Conservation (phyloP, 1,140 invertebrate species). For the Drosophila tsacasi region DNA sequence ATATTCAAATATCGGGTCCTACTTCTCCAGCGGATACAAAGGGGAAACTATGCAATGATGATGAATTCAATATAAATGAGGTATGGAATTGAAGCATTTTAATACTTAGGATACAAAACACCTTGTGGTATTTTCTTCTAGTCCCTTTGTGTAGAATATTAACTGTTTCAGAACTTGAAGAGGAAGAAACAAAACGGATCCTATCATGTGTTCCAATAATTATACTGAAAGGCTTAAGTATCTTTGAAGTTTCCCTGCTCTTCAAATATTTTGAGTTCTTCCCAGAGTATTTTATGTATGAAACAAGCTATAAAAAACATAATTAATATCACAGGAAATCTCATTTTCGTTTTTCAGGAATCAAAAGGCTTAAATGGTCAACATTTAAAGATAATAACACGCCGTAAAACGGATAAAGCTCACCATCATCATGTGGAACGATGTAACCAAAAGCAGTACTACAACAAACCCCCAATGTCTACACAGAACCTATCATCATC, state of each 20-base stretch:
- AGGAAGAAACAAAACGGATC: background rate
- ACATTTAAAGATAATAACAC: conserved; percentile 31
- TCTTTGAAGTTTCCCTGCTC: background rate
- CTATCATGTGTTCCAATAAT: background rate
- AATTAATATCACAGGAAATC: background rate
- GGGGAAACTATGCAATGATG: background rate
- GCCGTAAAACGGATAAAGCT: conserved; percentile 27
- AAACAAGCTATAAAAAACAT: background rate
- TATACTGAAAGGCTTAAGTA: background rate
- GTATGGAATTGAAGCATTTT: conserved; percentile 2
- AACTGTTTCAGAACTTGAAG: background rate
- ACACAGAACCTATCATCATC: conserved; percentile 14
- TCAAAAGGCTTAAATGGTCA: conserved; percentile 31
- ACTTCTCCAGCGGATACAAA: conserved; percentile 2
- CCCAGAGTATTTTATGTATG: background rate
- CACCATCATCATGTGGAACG: conserved; percentile 21
- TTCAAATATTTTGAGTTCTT: background rate
- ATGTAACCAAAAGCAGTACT: conserved; percentile 23
- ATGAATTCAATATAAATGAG: background rate
- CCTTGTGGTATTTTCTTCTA: background rate
- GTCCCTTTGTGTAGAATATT: conserved; percentile 1
- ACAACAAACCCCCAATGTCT: conserved; percentile 6
- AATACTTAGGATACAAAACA: background rate
- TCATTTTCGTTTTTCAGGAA: conserved; percentile 35
- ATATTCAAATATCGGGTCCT: conserved; percentile 2